Conservation (phyloP, 2,888 invertebrate genomes). For the Hymenopus coronatus region DNA sequence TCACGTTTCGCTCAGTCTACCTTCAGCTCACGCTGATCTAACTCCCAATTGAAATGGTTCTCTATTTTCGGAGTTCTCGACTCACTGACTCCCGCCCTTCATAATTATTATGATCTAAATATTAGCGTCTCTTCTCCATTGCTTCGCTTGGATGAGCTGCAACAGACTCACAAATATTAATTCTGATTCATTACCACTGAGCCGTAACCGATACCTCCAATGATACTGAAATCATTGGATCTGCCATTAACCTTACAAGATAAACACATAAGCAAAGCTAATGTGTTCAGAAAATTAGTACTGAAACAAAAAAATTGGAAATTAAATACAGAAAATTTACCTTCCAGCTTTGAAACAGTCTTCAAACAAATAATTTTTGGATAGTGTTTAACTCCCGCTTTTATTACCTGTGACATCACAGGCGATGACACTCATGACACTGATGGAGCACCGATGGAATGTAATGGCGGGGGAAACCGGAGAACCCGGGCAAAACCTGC, state of each 20-base stretch:
- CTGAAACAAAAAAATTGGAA: too few relatives aligned
- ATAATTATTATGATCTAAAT: not conserved
- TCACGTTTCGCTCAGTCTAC: not conserved
- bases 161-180: not conserved
- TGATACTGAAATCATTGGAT: not conserved
- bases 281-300: too few relatives aligned
- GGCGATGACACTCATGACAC: too few relatives aligned
- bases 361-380: too few relatives aligned
- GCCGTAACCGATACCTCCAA: not conserved
- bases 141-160: not conserved
- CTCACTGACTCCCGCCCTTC: not conserved
- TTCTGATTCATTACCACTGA: not conserved
- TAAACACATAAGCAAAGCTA: not conserved
- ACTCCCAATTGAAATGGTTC: conserved; percentile 1
- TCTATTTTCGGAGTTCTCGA: conserved; percentile 5
- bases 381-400: too few relatives aligned
- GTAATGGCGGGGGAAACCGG: too few relatives aligned
- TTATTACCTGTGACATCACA: too few relatives aligned
- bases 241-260: not conserved
- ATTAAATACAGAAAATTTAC: too few relatives aligned
- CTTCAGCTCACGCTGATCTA: not conserved
- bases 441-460: too few relatives aligned
- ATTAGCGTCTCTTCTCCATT: not conserved
- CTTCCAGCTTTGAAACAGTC: too few relatives aligned
- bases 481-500: too few relatives aligned